Conservation (phyloP, 2,888 invertebrate species). For the Eupeodes luniger region DNA sequence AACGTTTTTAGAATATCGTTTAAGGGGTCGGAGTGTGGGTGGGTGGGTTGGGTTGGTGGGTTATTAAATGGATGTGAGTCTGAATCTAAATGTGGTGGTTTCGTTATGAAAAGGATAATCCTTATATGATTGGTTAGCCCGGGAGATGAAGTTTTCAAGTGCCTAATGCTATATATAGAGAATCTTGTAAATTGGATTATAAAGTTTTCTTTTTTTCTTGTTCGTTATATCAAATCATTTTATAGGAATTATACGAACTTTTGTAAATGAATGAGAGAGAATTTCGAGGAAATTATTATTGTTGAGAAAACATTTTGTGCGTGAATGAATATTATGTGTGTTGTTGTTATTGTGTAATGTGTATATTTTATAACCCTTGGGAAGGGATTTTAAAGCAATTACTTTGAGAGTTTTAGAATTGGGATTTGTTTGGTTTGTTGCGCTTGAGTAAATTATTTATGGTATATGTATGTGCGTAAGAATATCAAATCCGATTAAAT, state of each 20-base stretch:
- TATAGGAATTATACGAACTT: not conserved
- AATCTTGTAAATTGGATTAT: conserved; percentile 37
- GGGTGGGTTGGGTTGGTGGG: too few species aligned
- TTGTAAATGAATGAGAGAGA: not conserved
- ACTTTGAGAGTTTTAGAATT: too few species aligned
- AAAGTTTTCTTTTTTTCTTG: not conserved
- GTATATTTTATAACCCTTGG: conserved; percentile 12
- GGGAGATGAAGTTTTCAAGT: conserved; percentile 57
- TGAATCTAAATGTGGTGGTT: not conserved
- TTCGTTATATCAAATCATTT: conserved; percentile 33
- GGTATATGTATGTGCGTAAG: too few species aligned
- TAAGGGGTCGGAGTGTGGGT: too few species aligned
- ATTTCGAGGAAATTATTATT: not conserved
- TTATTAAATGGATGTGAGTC: too few species aligned
- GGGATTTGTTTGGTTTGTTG: too few species aligned
- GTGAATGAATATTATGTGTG: conserved; percentile 8
- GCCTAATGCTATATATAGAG: not conserved
- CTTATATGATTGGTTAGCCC: conserved; percentile 46
- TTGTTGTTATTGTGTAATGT: not conserved
- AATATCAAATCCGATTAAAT: too few species aligned
- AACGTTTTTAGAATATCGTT: conserved; percentile 9
- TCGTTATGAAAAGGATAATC: conserved; percentile 36
- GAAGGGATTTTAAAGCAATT: not conserved
- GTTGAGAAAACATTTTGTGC: not conserved
- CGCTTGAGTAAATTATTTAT: too few species aligned